phyloP scores from a whole-genome alignment of 2,113 vertebrate genomes.

The Crotalus horridus region DNA sequence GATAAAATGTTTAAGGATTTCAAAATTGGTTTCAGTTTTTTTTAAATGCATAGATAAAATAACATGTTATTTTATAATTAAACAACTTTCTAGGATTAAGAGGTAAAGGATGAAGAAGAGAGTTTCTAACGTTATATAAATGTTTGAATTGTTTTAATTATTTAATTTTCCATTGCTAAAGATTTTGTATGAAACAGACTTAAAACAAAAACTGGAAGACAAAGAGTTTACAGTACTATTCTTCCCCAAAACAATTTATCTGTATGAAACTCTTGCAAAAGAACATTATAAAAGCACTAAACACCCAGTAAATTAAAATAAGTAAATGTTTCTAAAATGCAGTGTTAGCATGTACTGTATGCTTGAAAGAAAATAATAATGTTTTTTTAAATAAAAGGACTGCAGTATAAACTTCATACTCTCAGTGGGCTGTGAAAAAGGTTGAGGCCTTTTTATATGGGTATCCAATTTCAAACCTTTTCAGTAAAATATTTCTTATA shows the following conservation, averaged over 20 bases:
- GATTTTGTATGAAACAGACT: constrained; percentile 4
- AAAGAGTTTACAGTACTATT: constrained; percentile 11
- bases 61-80: background rate
- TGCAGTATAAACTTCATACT: constrained; percentile 12
- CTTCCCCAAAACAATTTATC: background rate
- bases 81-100: background rate
- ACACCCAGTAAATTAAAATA: background rate
- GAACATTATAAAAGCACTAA: background rate
- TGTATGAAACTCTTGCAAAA: background rate
- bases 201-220: background rate
- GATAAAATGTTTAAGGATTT: background rate
- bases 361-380: background rate
- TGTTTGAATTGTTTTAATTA: background rate
- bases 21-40: background rate
- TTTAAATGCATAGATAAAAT: background rate
- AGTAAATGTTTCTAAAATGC: constrained; percentile 21
- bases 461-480: constrained; percentile 28
- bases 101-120: background rate
- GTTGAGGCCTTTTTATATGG: constrained; percentile 24
- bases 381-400: background rate
- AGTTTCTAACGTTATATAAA: background rate
- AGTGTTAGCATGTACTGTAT: background rate
- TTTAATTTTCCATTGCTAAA: background rate
- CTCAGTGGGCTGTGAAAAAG: constrained; percentile 3
- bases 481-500: constrained; percentile 19